Evolutionary conservation across 2,113 vertebrate genomes (phyloP), one percentile per base, ranked within the genome.

Genomic region (Ornithorhynchus anatinus): DNA sequence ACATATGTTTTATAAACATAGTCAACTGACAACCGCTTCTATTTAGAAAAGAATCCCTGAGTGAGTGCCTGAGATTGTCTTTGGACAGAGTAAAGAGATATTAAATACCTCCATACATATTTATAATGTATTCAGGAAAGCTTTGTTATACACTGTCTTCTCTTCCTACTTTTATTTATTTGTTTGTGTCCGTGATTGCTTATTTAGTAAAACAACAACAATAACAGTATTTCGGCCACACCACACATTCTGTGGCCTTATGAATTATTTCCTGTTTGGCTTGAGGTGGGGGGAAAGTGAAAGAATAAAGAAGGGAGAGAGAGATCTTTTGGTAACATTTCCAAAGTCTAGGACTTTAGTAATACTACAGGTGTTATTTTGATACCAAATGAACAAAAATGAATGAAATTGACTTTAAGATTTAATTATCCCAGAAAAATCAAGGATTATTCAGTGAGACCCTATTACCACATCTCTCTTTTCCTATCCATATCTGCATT

Each of bases 1-100:
- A 27, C 33, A 10, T 52, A 44, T 13, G 9, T 69, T 79, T 72
- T 56, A 70, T 52, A 72, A 82, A 72, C 72, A 74, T 16, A 35
- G 35, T 29, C 17, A 78, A 59, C 22, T 76, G 66, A 38, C 56
- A 72, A 31, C 14, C 73, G 42, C 58, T 16, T 44, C 39, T 16
- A 13, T 38, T 72, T 52, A 42, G 50, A 77, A 80, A 52, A 77
- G 45, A 63, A 33, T 43, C 42, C 56, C 39, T 64, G 73, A 35
- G 66, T 66, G 73, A 38, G 69, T 63, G 51, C 67, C 69, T 48
- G 59, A 73, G 54, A 15, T 72, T 69, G 56, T 52, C 59, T 69
- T 37, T 72, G 44, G 33, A 45, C 53, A 35, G 2, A 4, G 67
- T 66, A 69, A 65, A 72, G 40, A 10, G 51, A 54, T 27, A 38